These are phyloP conservation scores for Nymphalis c-album DNA, from an alignment of 2,888 invertebrate genomes.

Conservation along the genomic window DNA sequence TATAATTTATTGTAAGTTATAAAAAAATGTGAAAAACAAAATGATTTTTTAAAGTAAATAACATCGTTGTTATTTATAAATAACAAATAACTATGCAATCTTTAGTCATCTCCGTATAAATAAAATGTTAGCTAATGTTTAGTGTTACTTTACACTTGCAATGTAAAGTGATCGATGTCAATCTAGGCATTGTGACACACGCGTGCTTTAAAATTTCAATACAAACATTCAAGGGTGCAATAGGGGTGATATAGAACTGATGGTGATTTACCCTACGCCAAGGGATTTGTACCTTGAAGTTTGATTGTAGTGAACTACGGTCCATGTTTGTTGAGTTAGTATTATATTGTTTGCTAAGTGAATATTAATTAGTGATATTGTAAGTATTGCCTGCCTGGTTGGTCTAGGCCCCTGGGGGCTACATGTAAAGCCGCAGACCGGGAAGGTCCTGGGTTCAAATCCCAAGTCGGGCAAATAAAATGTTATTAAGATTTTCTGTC, in stretches of 20 bases:
- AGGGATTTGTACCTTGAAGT: slow-evolving; percentile 50
- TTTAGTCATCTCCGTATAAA: too few relatives aligned
- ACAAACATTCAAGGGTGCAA: slow-evolving; percentile 48
- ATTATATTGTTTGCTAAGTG: slow-evolving; percentile 19
- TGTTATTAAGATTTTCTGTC: too few relatives aligned
- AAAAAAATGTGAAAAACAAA: too few relatives aligned
- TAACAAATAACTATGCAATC: too few relatives aligned
- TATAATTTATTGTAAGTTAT: too few relatives aligned
- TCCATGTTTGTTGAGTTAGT: slow-evolving; percentile 20
- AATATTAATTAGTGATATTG: slow-evolving; percentile 7
- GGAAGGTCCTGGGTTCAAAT: too few relatives aligned
- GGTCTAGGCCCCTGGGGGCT: too few relatives aligned
- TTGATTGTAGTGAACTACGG: slow-evolving; percentile 40
- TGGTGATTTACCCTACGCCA: slow-evolving; percentile 44
- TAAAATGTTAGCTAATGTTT: background rate
- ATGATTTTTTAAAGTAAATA: too few relatives aligned
- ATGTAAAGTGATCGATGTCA: slow-evolving; percentile 32
- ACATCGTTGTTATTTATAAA: too few relatives aligned
- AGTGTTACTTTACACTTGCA: background rate
- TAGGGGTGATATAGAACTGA: slow-evolving; percentile 31
- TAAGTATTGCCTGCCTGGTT: too few relatives aligned
- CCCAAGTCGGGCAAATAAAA: too few relatives aligned
- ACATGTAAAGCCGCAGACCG: too few relatives aligned
- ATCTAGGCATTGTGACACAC: slow-evolving; percentile 39
- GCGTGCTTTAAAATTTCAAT: slow-evolving; percentile 55